Conservation (phyloP, 23 tunicate genomes). For the Ciona savignyi region DNA sequence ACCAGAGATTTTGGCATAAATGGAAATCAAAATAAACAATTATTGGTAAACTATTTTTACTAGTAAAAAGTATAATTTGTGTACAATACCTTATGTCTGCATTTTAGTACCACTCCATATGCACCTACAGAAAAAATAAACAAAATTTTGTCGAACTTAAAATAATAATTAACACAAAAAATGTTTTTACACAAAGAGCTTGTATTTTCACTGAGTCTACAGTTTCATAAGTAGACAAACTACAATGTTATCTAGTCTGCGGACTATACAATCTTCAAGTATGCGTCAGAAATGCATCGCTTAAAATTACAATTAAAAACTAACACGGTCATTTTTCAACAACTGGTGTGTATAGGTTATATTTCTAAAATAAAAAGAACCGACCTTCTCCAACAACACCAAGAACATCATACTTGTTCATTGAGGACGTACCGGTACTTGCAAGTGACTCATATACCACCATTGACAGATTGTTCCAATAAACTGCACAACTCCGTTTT, state of each 20-base stretch:
- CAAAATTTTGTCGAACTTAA: no score
- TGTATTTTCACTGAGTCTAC: no score
- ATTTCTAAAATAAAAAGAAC: no score
- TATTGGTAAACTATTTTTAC: background rate
- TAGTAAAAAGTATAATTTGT: background rate
- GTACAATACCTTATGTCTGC: slow-evolving; percentile 90
- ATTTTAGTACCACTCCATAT: slow-evolving; percentile 92
- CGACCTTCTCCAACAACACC: slow-evolving; percentile 98
- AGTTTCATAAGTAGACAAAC: no score
- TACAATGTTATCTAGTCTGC: no score
- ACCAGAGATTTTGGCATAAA: no score
- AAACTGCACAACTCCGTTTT: no score
- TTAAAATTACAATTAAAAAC: no score
- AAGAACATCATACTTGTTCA: slow-evolving; percentile 93
- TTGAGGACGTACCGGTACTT: background rate
- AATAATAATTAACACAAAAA: background rate
- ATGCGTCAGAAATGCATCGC: background rate
- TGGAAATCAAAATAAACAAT: background rate
- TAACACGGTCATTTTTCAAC: no score
- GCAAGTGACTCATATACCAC: slow-evolving; percentile 9
- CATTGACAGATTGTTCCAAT: slow-evolving; percentile 5
- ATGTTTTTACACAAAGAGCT: background rate
- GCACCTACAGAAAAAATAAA: slow-evolving; percentile 58
- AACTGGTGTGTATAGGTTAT: no score
- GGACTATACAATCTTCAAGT: no score